Conservation (phyloP, 2,888 invertebrate genomes). For the Drosophila antonietae region DNA sequence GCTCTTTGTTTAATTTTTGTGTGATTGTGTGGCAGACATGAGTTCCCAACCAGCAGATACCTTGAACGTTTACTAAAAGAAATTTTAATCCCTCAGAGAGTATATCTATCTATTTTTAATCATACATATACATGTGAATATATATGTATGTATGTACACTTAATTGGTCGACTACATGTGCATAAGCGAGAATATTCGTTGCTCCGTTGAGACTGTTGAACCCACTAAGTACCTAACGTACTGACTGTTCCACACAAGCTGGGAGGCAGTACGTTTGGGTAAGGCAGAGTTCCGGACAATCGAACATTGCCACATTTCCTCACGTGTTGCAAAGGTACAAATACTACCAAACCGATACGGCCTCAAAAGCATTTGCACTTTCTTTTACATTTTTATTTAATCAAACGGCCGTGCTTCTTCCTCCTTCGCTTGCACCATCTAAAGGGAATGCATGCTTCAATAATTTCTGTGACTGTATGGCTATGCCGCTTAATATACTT, state of each 20-base stretch:
- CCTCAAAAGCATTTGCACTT: conserved; percentile 21
- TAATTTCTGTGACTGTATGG: not conserved
- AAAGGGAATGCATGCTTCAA: conserved; percentile 3
- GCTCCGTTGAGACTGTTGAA: not conserved
- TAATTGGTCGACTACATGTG: not conserved
- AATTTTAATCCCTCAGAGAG: too few species aligned
- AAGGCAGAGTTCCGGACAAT: not conserved
- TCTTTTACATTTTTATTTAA: conserved; percentile 8
- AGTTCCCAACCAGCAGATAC: not conserved
- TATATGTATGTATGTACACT: too few species aligned
- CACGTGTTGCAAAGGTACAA: conserved; percentile 21
- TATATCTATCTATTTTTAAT: too few species aligned
- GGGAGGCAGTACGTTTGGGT: not conserved
- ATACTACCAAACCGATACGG: conserved; percentile 1
- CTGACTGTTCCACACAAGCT: not conserved
- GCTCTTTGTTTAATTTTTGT: not conserved
- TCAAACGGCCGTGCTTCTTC: not conserved
- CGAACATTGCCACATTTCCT: not conserved
- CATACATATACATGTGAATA: too few species aligned
- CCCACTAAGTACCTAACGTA: not conserved
- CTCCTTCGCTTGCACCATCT: not conserved
- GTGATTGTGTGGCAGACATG: not conserved
- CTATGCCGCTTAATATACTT: not conserved
- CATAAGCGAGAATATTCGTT: not conserved
- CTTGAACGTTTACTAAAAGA: too few species aligned